Evolutionary conservation across 1,140 invertebrate species (phyloP).

Genomic region (Rhopalosiphum padi): DNA sequence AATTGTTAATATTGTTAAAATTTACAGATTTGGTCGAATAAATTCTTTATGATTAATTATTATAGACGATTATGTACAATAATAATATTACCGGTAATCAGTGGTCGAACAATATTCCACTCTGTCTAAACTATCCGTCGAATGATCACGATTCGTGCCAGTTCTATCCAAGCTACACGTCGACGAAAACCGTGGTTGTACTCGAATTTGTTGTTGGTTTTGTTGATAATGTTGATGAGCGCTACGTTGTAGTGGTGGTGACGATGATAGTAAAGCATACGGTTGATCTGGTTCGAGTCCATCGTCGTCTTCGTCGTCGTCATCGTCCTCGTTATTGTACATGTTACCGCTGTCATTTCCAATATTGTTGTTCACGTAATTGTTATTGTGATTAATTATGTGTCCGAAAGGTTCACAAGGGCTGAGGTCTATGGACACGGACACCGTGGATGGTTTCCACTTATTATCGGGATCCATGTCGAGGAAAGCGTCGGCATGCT

Average conservation of each 20-base stretch:
- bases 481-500: conserved; percentile 65
- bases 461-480: conserved; percentile 71
- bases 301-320: not conserved
- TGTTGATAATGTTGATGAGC: not conserved
- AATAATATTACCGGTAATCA: conserved; percentile 22
- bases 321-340: not conserved
- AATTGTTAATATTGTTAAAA: no score
- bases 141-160: not conserved
- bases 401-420: conserved; percentile 71
- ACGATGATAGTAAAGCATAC: not conserved
- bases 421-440: conserved; percentile 63
- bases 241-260: not conserved
- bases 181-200: conserved; percentile 60
- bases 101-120: conserved; percentile 36
- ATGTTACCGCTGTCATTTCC: not conserved
- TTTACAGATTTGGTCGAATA: no score
- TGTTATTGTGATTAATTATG: conserved; percentile 69
- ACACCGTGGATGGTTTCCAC: conserved; percentile 61
- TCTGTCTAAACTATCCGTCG: conserved; percentile 12
- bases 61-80: not conserved
- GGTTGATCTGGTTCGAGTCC: not conserved
- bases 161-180: not conserved
- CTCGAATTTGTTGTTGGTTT: not conserved
- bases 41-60: no score
- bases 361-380: not conserved